Evolutionary conservation across 2,888 invertebrate species (phyloP).

Genomic region (Sipha maydis): DNA sequence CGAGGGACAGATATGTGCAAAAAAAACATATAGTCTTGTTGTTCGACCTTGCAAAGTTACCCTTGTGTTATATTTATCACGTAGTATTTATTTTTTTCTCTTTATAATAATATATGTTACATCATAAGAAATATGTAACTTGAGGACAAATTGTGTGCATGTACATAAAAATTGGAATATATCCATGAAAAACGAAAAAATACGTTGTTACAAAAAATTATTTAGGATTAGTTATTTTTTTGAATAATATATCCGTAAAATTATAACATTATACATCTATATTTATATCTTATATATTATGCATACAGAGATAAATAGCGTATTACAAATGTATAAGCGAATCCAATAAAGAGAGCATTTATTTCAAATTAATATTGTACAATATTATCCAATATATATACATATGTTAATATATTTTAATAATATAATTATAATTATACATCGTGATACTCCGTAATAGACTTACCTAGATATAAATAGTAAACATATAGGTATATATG

Average conservation of each 20-base stretch:
- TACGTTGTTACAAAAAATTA: neutral
- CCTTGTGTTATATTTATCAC: slow-evolving; percentile 31
- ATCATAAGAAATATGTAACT: slow-evolving; percentile 25
- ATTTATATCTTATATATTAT: no score
- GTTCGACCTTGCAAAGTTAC: slow-evolving; percentile 45
- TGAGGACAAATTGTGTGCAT: slow-evolving; percentile 48
- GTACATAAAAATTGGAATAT: neutral
- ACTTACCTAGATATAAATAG: neutral
- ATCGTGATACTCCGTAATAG: neutral
- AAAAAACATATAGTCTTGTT: neutral
- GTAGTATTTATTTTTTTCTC: neutral
- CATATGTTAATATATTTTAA: neutral
- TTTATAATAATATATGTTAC: neutral
- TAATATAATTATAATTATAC: neutral
- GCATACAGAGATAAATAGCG: no score
- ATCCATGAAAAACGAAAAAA: slow-evolving; percentile 16
- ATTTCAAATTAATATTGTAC: neutral
- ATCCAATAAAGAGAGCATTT: neutral
- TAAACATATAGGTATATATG: neutral
- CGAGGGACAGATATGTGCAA: slow-evolving; percentile 26
- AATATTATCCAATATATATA: neutral
- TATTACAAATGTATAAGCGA: no score
- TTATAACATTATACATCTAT: no score
- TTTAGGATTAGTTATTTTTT: neutral
- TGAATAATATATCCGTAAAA: neutral